A percentile compares a stretch with the other conserved stretches of the same genome.
These are phyloP conservation scores for Hippocampus mohnikei DNA, from an alignment of 2,113 vertebrate species.

Conservation along the genomic window DNA sequence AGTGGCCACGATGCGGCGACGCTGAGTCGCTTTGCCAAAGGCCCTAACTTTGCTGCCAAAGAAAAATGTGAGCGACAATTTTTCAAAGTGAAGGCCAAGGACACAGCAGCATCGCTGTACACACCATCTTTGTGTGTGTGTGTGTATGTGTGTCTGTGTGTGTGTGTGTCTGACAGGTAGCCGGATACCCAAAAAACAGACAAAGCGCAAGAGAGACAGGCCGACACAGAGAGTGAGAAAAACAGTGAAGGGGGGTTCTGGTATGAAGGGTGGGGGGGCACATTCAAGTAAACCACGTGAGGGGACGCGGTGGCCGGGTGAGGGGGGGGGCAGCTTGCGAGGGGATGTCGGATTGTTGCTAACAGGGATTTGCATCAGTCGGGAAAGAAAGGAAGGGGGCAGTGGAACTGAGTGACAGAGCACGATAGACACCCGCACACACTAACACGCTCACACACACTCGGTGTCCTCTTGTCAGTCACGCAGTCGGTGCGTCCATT, in stretches of 20 bases:
- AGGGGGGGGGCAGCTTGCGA: slow-evolving; percentile 8
- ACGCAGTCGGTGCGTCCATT: slow-evolving; percentile 62
- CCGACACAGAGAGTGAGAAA: not conserved
- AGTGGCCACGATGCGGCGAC: not conserved
- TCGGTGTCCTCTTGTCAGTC: slow-evolving; percentile 63
- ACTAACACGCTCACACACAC: slow-evolving; percentile 47
- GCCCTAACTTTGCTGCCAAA: not conserved
- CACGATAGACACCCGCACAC: slow-evolving; percentile 56
- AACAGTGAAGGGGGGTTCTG: not conserved
- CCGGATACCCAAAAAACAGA: not conserved
- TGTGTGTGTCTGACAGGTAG: not conserved
- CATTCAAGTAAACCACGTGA: slow-evolving; percentile 58
- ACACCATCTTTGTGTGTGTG: too few relatives aligned
- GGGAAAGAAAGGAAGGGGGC: slow-evolving; percentile 69
- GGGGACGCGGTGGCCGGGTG: slow-evolving; percentile 37
- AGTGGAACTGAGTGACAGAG: slow-evolving; percentile 70
- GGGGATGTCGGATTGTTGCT: slow-evolving; percentile 59
- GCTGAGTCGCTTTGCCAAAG: not conserved
- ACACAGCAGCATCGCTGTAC: not conserved
- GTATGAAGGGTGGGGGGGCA: slow-evolving; percentile 34
- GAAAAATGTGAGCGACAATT: not conserved
- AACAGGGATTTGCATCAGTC: slow-evolving; percentile 67
- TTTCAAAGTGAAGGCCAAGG: not conserved
- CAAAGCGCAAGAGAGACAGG: not conserved
- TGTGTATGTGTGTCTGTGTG: not conserved